Evolutionary conservation across 2,113 vertebrate genomes (phyloP).

Genomic region (Notarius quadriscutis): DNA sequence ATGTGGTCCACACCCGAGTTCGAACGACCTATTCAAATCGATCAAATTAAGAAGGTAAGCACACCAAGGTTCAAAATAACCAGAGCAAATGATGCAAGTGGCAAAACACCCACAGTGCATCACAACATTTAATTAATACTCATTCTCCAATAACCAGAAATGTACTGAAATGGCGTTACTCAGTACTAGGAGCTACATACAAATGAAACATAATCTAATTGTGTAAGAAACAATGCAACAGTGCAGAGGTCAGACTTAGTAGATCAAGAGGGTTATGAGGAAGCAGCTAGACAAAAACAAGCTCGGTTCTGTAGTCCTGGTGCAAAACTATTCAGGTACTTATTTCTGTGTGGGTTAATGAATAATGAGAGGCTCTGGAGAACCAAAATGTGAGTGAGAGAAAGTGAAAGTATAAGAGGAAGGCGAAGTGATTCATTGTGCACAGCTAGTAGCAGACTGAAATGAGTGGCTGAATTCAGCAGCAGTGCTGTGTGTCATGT

Average conservation of each 20-base stretch:
- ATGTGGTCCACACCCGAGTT: neutral
- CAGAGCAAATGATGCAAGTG: neutral
- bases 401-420: neutral
- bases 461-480: neutral
- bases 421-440: neutral
- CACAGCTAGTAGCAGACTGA: neutral
- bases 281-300: neutral
- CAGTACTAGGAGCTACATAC: neutral
- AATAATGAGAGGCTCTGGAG: neutral
- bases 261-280: neutral
- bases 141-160: neutral
- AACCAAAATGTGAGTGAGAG: neutral
- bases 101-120: neutral
- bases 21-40: neutral
- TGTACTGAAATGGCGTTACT: neutral
- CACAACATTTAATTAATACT: conserved; percentile 18
- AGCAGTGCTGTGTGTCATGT: neutral
- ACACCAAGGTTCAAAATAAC: neutral
- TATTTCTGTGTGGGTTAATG: conserved; percentile 12
- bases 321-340: neutral
- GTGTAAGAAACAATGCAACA: neutral
- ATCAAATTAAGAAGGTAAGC: neutral
- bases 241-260: neutral
- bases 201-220: neutral
- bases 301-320: neutral